These are phyloP conservation scores for Dastarcus helophoroides DNA, from an alignment of 2,888 invertebrate genomes.

Conservation along the genomic window DNA sequence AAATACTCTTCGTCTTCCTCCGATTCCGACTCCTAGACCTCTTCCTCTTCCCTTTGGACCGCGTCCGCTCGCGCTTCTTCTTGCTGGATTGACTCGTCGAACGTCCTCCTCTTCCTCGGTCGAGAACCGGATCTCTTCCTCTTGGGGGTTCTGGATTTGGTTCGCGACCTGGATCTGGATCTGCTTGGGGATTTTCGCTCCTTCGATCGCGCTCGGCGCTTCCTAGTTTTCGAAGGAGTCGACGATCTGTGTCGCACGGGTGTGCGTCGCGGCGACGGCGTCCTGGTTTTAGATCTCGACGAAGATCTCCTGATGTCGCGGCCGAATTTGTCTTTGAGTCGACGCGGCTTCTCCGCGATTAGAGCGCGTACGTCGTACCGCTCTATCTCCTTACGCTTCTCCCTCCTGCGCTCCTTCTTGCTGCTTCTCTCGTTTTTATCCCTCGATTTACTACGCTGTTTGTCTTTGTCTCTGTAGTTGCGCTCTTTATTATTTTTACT, in stretches of 20 bases:
- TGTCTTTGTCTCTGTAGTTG: constrained; percentile 60
- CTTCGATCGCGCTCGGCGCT: constrained; percentile 16
- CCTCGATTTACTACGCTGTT: constrained; percentile 34
- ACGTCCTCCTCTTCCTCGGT: constrained; percentile 21
- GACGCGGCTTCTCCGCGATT: constrained; percentile 54
- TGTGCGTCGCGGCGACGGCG: constrained; percentile 16
- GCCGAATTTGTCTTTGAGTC: constrained; percentile 62
- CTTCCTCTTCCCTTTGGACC: constrained; percentile 21
- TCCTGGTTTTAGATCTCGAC: constrained; percentile 30
- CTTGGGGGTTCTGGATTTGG: constrained; percentile 12
- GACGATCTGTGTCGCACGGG: constrained; percentile 2
- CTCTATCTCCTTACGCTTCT: constrained; percentile 66
- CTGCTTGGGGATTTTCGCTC: constrained; percentile 19
- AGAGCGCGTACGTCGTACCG: constrained; percentile 74
- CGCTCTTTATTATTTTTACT: constrained; percentile 66
- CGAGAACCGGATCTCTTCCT: constrained; percentile 24
- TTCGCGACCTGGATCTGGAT: constrained; percentile 19
- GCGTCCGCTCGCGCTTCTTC: constrained; percentile 19
- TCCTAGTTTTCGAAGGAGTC: constrained; percentile 1
- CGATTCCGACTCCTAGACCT: constrained; percentile 30
- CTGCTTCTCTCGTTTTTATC: constrained; percentile 23
- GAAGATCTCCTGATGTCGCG: constrained; percentile 45
- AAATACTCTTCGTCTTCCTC: constrained; percentile 23
- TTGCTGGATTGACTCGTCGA: constrained; percentile 25
- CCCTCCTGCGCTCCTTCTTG: constrained; percentile 31